Evolutionary conservation across 2,888 invertebrate genomes (phyloP).

Genomic region (Drosophila acutilabella): DNA sequence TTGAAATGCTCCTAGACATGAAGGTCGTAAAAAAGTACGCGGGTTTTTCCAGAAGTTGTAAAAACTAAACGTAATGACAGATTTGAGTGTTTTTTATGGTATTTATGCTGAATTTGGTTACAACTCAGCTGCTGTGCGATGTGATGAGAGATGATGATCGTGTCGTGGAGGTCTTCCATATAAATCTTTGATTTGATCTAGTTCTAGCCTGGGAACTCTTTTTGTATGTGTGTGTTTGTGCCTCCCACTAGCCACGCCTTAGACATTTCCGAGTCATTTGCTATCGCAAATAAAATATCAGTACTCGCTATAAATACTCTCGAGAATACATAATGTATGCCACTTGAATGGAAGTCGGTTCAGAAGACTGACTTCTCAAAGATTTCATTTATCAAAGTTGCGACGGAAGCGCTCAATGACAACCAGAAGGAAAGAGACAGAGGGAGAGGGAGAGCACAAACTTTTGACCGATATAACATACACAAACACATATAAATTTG

Average conservation of each 20-base stretch:
- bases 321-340: constrained; percentile 45
- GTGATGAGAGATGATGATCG: constrained; percentile 27
- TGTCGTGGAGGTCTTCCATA: constrained; percentile 3
- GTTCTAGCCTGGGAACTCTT: background rate
- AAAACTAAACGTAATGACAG: constrained; percentile 69
- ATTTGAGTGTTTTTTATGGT: constrained; percentile 46
- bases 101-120: constrained; percentile 42
- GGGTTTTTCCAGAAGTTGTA: constrained; percentile 62
- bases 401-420: constrained; percentile 74
- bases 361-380: constrained; percentile 36
- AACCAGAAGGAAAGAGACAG: background rate
- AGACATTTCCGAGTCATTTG: constrained; percentile 25
- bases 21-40: constrained; percentile 50
- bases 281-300: constrained; percentile 68
- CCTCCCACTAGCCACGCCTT: constrained; percentile 13
- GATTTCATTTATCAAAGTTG: constrained; percentile 69
- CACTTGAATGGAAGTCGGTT: constrained; percentile 57
- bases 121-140: constrained; percentile 15
- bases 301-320: constrained; percentile 40
- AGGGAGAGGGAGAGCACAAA: constrained; percentile 37
- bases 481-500: constrained; percentile 5
- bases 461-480: constrained; percentile 71
- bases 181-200: constrained; percentile 2
- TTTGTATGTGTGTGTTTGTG: background rate
- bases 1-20: constrained; percentile 38